Conservation (phyloP, 2,113 vertebrate species). For the Himantopus leucocephalus region DNA sequence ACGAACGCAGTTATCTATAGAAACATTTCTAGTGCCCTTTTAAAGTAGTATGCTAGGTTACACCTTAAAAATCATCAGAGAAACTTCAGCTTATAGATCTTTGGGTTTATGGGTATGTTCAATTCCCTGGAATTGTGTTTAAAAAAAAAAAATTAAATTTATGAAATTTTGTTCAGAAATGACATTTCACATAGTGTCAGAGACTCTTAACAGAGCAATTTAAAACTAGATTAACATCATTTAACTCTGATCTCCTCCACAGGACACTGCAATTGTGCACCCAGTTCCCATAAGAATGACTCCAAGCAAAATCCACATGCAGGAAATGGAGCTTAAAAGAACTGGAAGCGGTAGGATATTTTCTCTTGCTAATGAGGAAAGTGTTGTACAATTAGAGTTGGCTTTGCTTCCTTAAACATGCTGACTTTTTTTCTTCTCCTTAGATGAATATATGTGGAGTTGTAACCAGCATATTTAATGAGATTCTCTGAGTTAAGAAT, state of each 20-base stretch:
- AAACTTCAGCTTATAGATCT: background rate
- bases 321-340: slow-evolving; percentile 99
- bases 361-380: background rate
- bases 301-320: slow-evolving; percentile 99
- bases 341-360: slow-evolving; percentile 87
- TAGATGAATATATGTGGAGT: background rate
- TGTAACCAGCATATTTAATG: background rate
- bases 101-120: background rate
- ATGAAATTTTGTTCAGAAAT: background rate
- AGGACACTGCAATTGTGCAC: slow-evolving; percentile 98
- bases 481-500: background rate
- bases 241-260: slow-evolving; percentile 18
- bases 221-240: background rate
- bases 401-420: background rate
- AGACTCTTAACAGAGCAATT: background rate
- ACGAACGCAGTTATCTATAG: background rate
- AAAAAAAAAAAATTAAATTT: background rate
- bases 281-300: slow-evolving; percentile 99
- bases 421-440: background rate
- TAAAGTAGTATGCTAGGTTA: background rate
- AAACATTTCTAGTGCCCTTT: background rate
- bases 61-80: background rate
- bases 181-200: background rate
- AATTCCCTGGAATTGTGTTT: background rate
- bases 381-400: background rate